Conservation (phyloP, 37 sponge, comb jelly and placozoan species). For the Hormiphora californensis region DNA sequence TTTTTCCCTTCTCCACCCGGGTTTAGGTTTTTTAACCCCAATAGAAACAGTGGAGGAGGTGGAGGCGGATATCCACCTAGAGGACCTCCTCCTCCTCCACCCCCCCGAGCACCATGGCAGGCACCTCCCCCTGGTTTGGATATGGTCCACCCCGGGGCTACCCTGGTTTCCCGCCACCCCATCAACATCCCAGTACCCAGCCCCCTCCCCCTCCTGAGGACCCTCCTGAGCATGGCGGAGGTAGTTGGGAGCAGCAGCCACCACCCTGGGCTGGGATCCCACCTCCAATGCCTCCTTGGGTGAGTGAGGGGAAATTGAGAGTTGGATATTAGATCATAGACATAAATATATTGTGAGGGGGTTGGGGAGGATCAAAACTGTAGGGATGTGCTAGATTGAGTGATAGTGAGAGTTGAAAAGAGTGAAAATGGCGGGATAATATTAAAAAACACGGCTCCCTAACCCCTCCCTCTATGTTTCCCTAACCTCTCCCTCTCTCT, state of each 20-base stretch:
- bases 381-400: no score
- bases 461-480: no score
- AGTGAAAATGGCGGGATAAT: no score
- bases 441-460: no score
- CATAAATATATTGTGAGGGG: no score
- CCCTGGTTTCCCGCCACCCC: conserved; percentile 12
- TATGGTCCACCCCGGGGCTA: not conserved
- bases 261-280: not conserved
- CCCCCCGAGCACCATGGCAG: conserved; percentile 12
- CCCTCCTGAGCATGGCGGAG: conserved; percentile 22
- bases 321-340: no score
- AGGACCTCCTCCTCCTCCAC: not conserved
- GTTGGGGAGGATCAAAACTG: no score
- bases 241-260: not conserved
- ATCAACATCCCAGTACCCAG: not conserved
- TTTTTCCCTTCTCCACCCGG: no score
- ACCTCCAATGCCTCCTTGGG: conserved; percentile 21
- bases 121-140: not conserved
- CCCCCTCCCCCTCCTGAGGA: conserved; percentile 28
- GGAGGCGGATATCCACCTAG: not conserved
- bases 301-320: not conserved
- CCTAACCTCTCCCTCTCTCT: not conserved
- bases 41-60: no score
- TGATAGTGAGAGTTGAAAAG: no score
- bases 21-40: no score